Percentiles rank a stretch among this genome's conserved stretches.
Conservation (phyloP, 2,113 vertebrate species). For the Indicator maculatus region DNA sequence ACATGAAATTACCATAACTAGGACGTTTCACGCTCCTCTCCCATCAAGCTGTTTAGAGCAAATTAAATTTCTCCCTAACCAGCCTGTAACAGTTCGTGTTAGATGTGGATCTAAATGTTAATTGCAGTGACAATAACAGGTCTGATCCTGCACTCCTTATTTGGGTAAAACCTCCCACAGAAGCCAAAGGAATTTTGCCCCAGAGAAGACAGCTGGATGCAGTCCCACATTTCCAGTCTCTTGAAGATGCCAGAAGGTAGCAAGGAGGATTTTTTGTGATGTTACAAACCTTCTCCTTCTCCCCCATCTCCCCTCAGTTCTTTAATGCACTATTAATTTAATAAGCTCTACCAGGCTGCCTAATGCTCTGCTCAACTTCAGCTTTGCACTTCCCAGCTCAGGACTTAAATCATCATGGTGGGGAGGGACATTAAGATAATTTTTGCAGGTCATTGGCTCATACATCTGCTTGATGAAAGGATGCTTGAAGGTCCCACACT, state of each 20-base stretch:
- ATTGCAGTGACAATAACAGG: slow-evolving; percentile 70
- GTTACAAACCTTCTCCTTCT: slow-evolving; percentile 10
- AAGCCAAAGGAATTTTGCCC: slow-evolving; percentile 72
- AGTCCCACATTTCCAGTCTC: slow-evolving; percentile 65
- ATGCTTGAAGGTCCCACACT: background rate
- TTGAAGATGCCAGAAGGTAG: slow-evolving; percentile 61
- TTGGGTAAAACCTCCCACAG: slow-evolving; percentile 67
- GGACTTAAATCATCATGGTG: background rate
- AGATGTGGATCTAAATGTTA: slow-evolving; percentile 71
- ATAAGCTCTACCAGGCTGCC: slow-evolving; percentile 29
- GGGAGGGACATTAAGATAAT: background rate
- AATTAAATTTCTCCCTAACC: slow-evolving; percentile 71
- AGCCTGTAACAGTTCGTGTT: slow-evolving; percentile 61
- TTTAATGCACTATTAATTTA: slow-evolving; percentile 55
- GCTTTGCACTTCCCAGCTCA: background rate
- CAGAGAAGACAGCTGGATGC: slow-evolving; percentile 65
- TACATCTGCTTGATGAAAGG: background rate
- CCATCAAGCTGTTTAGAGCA: slow-evolving; percentile 67
- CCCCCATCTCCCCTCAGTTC: background rate
- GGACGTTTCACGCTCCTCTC: slow-evolving; percentile 62
- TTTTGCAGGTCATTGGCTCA: background rate
- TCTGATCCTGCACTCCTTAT: slow-evolving; percentile 67
- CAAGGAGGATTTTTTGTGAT: slow-evolving; percentile 40
- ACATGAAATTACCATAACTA: slow-evolving; percentile 46
- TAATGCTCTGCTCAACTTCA: background rate